These are phyloP conservation scores for Nothocercus nigrocapillus DNA, from an alignment of 2,113 vertebrate genomes.

Conservation along the genomic window DNA sequence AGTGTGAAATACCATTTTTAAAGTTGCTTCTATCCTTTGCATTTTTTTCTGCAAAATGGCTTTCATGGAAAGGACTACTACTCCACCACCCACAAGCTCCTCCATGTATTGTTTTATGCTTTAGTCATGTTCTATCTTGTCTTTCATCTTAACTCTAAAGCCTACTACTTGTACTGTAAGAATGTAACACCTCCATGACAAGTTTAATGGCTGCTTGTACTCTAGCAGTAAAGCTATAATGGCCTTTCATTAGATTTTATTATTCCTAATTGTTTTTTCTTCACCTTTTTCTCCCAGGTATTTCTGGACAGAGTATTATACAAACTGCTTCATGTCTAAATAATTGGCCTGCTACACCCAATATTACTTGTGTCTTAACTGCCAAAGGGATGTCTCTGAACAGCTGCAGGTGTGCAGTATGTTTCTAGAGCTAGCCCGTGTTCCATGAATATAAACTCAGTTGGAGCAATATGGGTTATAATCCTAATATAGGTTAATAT, in stretches of 20 bases:
- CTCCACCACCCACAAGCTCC: not conserved
- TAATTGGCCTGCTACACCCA: too few species aligned
- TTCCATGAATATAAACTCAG: too few species aligned
- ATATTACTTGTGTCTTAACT: fast-evolving
- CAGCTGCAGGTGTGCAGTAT: fast-evolving
- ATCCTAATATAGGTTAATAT: not conserved
- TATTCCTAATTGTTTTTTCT: not conserved
- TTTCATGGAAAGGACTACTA: not conserved
- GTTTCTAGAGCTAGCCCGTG: not conserved
- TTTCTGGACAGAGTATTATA: not conserved
- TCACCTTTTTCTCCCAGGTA: not conserved
- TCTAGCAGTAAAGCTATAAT: conserved; percentile 47
- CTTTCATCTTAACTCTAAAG: conserved; percentile 10
- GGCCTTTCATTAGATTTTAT: not conserved
- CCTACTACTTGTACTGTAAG: not conserved
- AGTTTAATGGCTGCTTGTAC: conserved; percentile 11
- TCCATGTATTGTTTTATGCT: not conserved
- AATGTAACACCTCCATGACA: not conserved
- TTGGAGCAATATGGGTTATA: not conserved
- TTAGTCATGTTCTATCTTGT: not conserved
- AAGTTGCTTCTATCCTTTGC: not conserved
- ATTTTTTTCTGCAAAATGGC: not conserved
- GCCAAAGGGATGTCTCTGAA: not conserved
- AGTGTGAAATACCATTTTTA: conserved; percentile 15
- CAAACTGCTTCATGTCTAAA: fast-evolving